Percentiles rank a stretch among this genome's conserved stretches.
Evolutionary conservation across 2,797 vertebrate genomes (phyloP).

Genomic region (Darevskia mixta): DNA sequence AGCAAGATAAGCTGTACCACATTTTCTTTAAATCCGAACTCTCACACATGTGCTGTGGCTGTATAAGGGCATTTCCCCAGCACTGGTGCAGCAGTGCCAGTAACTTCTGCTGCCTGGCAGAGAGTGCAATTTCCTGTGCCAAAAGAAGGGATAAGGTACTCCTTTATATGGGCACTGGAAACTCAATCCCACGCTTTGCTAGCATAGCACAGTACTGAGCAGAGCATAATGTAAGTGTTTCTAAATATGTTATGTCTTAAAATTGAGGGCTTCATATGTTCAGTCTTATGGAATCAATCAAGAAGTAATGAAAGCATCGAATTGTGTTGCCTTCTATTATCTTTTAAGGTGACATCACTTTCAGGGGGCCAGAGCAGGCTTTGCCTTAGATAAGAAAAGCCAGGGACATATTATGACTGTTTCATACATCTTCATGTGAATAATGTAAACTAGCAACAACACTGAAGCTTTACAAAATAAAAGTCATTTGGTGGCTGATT

Average conservation of each 20-base stretch:
- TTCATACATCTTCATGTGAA: constrained; percentile 21
- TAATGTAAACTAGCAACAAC: constrained; percentile 52
- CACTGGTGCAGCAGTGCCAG: neutral
- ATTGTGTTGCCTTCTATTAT: neutral
- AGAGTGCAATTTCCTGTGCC: neutral
- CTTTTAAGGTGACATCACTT: constrained; percentile 18
- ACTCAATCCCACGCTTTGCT: neutral
- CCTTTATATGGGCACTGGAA: neutral
- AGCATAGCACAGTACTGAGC: neutral
- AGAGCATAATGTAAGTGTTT: neutral
- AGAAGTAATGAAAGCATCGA: neutral
- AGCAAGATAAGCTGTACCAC: neutral
- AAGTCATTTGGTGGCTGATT: constrained; percentile 54
- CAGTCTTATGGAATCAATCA: neutral
- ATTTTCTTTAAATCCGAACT: neutral
- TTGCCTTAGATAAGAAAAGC: constrained; percentile 15
- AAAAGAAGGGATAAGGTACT: neutral
- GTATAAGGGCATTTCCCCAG: neutral
- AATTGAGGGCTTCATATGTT: neutral
- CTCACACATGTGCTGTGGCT: neutral
- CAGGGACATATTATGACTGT: neutral
- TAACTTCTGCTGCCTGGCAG: neutral
- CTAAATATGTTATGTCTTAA: neutral
- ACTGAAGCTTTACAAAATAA: constrained; percentile 39
- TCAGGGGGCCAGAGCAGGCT: neutral